A percentile compares a stretch with the other conserved stretches of the same genome.
phyloP scores from a whole-genome alignment of 2,797 vertebrate species.

The Pseudochaenichthys georgianus region DNA sequence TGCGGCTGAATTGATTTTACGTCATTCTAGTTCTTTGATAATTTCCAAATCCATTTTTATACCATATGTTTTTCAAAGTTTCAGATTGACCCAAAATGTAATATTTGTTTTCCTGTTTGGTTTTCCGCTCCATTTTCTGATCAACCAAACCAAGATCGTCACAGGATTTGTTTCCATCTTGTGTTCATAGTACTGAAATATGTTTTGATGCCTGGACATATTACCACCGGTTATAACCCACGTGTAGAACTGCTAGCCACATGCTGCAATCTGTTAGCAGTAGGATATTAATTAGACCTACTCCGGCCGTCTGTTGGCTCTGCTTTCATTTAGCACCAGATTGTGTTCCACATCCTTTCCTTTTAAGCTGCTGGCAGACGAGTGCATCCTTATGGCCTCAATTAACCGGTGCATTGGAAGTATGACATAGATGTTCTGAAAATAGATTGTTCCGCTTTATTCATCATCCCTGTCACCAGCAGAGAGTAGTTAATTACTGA shows the following conservation, averaged over 20 bases:
- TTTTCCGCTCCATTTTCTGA: neutral
- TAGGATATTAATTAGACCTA: conserved; percentile 76
- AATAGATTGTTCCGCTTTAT: conserved; percentile 52
- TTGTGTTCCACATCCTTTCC: conserved; percentile 71
- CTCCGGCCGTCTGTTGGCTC: conserved; percentile 68
- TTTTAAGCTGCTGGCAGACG: conserved; percentile 71
- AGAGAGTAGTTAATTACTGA: conserved; percentile 25
- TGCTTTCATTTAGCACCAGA: conserved; percentile 70
- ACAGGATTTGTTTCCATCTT: neutral
- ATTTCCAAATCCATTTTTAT: neutral
- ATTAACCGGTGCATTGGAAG: conserved; percentile 50
- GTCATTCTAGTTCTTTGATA: neutral
- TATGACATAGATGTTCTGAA: conserved; percentile 55
- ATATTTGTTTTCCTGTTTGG: neutral
- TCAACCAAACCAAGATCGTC: neutral
- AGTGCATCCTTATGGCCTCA: conserved; percentile 68
- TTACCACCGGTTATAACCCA: conserved; percentile 40
- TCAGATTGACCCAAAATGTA: neutral
- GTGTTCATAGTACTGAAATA: conserved; percentile 13
- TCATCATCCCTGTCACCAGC: conserved; percentile 33
- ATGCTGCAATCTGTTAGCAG: conserved; percentile 73
- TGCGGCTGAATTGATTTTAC: conserved; percentile 2
- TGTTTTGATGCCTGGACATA: conserved; percentile 36
- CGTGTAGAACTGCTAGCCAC: conserved; percentile 61
- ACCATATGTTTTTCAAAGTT: neutral